Evolutionary conservation across 92 coral and sea anemone species (phyloP).

Genomic region (Heteractis magnifica): DNA sequence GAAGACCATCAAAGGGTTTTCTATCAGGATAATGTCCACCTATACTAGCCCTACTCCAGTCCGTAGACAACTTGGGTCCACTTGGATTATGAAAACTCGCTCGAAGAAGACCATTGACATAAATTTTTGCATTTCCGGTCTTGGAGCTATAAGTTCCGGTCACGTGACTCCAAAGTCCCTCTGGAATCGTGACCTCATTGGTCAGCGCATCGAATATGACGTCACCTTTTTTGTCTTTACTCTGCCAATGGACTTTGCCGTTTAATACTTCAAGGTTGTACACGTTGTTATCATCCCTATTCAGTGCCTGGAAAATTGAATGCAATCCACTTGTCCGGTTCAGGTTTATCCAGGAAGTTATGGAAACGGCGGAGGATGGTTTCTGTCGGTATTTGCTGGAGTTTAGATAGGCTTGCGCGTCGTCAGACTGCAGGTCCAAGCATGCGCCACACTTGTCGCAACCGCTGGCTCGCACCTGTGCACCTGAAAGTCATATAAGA

Average conservation of each 20-base stretch:
- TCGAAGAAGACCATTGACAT: constrained; percentile 83
- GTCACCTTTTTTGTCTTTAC: constrained; percentile 60
- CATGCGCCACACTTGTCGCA: constrained; percentile 99
- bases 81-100: constrained; percentile 53
- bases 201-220: constrained; percentile 70
- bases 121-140: constrained; percentile 80
- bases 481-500: constrained; percentile 53
- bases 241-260: constrained; percentile 88
- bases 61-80: constrained; percentile 68
- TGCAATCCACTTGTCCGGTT: constrained; percentile 83
- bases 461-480: constrained; percentile 63
- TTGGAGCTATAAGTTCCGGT: constrained; percentile 82
- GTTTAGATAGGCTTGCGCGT: constrained; percentile 73
- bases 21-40: constrained; percentile 87
- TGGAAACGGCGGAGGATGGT: constrained; percentile 80
- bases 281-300: constrained; percentile 52
- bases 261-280: constrained; percentile 81
- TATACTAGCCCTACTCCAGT: constrained; percentile 77
- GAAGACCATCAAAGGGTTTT: constrained; percentile 69
- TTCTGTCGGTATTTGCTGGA: constrained; percentile 71
- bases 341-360: constrained; percentile 92
- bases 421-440: constrained; percentile 78
- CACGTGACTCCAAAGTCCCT: constrained; percentile 96
- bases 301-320: constrained; percentile 83
- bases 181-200: constrained; percentile 88